Evolutionary conservation across 2,797 vertebrate genomes (phyloP).

Genomic region (Ctenopoma multispine): DNA sequence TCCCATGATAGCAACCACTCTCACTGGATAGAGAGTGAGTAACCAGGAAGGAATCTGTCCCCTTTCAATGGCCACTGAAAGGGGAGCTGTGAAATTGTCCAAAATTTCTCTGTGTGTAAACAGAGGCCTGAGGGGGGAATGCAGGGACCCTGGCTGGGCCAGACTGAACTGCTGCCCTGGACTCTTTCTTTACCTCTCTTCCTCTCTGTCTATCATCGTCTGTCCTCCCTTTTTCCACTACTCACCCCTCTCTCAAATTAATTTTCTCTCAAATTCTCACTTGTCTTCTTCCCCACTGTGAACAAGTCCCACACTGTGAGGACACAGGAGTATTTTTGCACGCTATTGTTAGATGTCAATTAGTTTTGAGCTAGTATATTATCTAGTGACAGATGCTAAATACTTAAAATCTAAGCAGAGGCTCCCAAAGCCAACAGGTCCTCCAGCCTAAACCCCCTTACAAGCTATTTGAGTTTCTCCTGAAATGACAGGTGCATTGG

Average conservation of each 20-base stretch:
- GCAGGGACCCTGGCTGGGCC: constrained; percentile 61
- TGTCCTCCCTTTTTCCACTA: constrained; percentile 54
- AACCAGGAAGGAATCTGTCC: constrained; percentile 87
- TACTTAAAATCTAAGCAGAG: constrained; percentile 42
- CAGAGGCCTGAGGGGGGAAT: constrained; percentile 67
- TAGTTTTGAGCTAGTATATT: constrained; percentile 66
- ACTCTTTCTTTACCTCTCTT: constrained; percentile 56
- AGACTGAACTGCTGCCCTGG: constrained; percentile 62
- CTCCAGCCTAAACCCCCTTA: neutral
- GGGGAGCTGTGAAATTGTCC: constrained; percentile 87
- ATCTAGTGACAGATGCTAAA: constrained; percentile 68
- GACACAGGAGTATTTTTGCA: constrained; percentile 68
- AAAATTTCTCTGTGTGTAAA: constrained; percentile 85
- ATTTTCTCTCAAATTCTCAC: constrained; percentile 71
- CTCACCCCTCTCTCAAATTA: constrained; percentile 71
- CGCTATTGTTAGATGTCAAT: constrained; percentile 73
- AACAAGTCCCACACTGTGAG: constrained; percentile 80
- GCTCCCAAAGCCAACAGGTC: neutral
- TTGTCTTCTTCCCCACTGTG: constrained; percentile 69
- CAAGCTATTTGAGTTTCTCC: no score
- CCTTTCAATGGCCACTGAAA: constrained; percentile 85
- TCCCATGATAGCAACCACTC: constrained; percentile 82
- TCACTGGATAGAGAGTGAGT: constrained; percentile 79
- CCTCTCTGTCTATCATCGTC: constrained; percentile 46
- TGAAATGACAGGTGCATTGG: no score